phyloP scores from a whole-genome alignment of 2,888 invertebrate species.

The Macrosoma leucophasiata region DNA sequence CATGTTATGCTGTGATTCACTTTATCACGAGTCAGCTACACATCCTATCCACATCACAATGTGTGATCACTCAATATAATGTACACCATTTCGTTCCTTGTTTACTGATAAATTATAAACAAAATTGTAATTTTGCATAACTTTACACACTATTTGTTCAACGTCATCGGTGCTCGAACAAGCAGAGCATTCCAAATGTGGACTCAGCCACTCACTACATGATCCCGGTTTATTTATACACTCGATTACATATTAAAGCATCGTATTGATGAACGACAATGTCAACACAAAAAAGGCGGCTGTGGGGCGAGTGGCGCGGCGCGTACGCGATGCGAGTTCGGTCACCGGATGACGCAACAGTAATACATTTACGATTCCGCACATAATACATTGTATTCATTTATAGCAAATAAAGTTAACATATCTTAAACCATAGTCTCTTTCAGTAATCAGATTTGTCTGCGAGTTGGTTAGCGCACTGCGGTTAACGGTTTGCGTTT shows the following conservation, averaged over 20 bases:
- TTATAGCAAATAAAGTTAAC: constrained; percentile 75
- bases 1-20: constrained; percentile 72
- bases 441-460: constrained; percentile 68
- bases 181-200: constrained; percentile 47
- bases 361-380: constrained; percentile 69
- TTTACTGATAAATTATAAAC: constrained; percentile 55
- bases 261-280: no score
- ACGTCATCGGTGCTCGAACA: constrained; percentile 62
- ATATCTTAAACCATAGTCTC: constrained; percentile 76
- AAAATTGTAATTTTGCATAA: constrained; percentile 66
- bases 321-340: constrained; percentile 42
- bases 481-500: constrained; percentile 95
- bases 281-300: no score
- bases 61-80: constrained; percentile 58
- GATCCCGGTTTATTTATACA: constrained; percentile 19
- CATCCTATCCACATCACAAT: constrained; percentile 71
- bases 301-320: no score
- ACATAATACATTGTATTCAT: constrained; percentile 69
- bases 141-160: constrained; percentile 73
- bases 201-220: constrained; percentile 34
- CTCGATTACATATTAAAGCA: no score
- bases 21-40: constrained; percentile 69
- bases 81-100: constrained; percentile 47
- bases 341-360: constrained; percentile 58
- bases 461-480: constrained; percentile 52